Base-by-base conservation (phyloP, 2,113 vertebrate species). In the Triplophysa dalaica region DNA sequence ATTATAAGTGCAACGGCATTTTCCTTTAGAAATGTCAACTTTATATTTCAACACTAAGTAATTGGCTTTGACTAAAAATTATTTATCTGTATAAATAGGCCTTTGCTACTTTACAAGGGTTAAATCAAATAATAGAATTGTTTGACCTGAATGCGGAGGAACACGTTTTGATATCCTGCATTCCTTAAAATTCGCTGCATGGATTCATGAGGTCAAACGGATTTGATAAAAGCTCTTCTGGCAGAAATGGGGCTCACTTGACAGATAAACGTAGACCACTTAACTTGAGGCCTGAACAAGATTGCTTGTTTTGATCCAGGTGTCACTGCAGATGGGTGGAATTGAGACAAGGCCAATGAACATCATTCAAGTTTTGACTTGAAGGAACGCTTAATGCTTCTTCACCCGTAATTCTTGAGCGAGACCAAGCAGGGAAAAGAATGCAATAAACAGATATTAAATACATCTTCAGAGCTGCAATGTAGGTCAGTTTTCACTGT, bases 301-400 rank as follows among this genome's bases (percentile, higher is more conserved):
- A 38, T 63, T 72, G 43, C 38, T 63, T 29, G 29, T 29, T 74
- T 61, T 74, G 70, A 72, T 79, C 21, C 21, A 61, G 65, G 24
- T 48, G 67, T 74, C 70, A 74, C 56, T 17, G 29, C 52, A 52
- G 21, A 50, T 38, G 14, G 24, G 33, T 24, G 8, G 22, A 54
- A 75, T 24, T 75, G 41, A 75, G 58, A 48, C 22, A 48, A 48
- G 54, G 33, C 56, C 54, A 8, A 74, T 75, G 7, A 61, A 63
- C 73, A 75, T 43, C 38, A 72, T 45, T 8, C 17, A 6, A 11
- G 56, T 73, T 60, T 76, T 87, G 98, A 96, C 96, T 95, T 94
- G 78, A 98, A 10, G 0, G 97, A 96, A 85, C 97, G 97, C 95
- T 94, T 43, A 96, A 86, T 0, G 94, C 94, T 80, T 98, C 96